Percentiles rank a stretch among this genome's conserved stretches.
phyloP scores from a whole-genome alignment of 2,888 invertebrate genomes.

The Orgyia antiqua region DNA sequence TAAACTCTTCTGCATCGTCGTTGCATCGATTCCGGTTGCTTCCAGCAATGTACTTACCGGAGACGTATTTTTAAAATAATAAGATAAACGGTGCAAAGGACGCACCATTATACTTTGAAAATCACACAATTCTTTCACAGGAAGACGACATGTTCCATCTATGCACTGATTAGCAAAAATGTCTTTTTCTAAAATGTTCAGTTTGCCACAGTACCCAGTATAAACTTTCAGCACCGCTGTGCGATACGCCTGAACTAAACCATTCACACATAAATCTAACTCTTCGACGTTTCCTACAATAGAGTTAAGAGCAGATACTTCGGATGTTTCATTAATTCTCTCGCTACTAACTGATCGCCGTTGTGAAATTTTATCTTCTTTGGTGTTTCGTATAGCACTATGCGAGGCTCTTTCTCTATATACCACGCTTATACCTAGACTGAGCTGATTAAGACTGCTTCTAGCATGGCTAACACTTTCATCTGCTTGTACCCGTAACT shows the following conservation, averaged over 20 bases:
- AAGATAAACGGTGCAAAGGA: slow-evolving; percentile 26
- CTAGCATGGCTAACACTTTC: slow-evolving; percentile 34
- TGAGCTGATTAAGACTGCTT: slow-evolving; percentile 47
- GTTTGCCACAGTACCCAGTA: slow-evolving; percentile 35
- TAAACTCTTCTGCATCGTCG: slow-evolving; percentile 46
- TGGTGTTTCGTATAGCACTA: slow-evolving; percentile 29
- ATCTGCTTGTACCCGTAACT: slow-evolving; percentile 43
- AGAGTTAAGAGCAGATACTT: slow-evolving; percentile 12
- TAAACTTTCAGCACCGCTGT: slow-evolving; percentile 38
- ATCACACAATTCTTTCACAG: slow-evolving; percentile 18
- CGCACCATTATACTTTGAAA: slow-evolving; percentile 33
- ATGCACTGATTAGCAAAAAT: slow-evolving; percentile 23
- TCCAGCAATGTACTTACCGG: slow-evolving; percentile 21
- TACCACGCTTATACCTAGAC: slow-evolving; percentile 29
- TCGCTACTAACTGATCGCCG: slow-evolving; percentile 25
- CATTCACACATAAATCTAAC: slow-evolving; percentile 35
- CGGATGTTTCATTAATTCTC: slow-evolving; percentile 7
- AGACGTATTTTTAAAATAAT: slow-evolving; percentile 15
- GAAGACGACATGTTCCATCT: no score
- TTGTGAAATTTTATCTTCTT: slow-evolving; percentile 15
- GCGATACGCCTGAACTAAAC: slow-evolving; percentile 45
- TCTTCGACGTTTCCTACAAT: slow-evolving; percentile 29
- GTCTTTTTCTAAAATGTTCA: slow-evolving; percentile 37
- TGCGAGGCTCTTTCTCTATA: slow-evolving; percentile 17
- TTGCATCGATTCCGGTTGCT: slow-evolving; percentile 27